phyloP scores from a whole-genome alignment of 1,140 invertebrate genomes.

The Linepithema humile region DNA sequence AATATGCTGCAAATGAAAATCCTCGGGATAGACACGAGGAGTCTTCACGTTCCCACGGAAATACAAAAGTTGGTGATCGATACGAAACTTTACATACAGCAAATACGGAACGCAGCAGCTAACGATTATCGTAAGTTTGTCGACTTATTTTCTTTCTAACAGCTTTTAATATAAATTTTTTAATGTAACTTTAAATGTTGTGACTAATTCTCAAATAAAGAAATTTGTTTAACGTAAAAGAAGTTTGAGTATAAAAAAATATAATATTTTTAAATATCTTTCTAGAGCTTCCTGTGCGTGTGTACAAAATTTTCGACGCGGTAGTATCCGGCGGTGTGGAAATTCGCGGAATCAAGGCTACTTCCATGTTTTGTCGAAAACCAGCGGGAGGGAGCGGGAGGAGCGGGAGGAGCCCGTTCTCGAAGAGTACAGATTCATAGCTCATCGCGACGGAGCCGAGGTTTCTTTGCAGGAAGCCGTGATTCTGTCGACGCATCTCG shows the following conservation, averaged over 20 bases:
- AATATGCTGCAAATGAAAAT: conserved; percentile 95
- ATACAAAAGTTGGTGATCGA: conserved; percentile 93
- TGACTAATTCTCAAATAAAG: no score
- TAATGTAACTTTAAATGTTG: no score
- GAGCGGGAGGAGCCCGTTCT: conserved; percentile 90
- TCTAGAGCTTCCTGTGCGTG: conserved; percentile 82
- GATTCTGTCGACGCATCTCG: conserved; percentile 88
- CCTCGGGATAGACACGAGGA: conserved; percentile 88
- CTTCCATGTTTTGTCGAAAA: conserved; percentile 89
- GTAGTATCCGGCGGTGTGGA: conserved; percentile 91
- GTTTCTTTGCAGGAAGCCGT: conserved; percentile 81
- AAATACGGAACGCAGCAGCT: conserved; percentile 75
- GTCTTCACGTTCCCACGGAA: conserved; percentile 93
- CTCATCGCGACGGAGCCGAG: conserved; percentile 71
- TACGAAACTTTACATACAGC: conserved; percentile 87
- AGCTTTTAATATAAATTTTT: not conserved
- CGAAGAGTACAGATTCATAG: conserved; percentile 90
- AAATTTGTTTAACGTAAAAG: no score
- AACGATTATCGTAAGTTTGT: conserved; percentile 72
- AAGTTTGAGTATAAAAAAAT: no score
- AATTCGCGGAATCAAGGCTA: conserved; percentile 92
- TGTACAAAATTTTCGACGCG: conserved; percentile 80
- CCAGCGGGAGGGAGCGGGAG: no score
- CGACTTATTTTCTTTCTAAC: not conserved
- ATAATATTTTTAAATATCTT: not conserved